Base-by-base conservation (phyloP, 2,888 invertebrate species). In the Meandrusa payeni region DNA sequence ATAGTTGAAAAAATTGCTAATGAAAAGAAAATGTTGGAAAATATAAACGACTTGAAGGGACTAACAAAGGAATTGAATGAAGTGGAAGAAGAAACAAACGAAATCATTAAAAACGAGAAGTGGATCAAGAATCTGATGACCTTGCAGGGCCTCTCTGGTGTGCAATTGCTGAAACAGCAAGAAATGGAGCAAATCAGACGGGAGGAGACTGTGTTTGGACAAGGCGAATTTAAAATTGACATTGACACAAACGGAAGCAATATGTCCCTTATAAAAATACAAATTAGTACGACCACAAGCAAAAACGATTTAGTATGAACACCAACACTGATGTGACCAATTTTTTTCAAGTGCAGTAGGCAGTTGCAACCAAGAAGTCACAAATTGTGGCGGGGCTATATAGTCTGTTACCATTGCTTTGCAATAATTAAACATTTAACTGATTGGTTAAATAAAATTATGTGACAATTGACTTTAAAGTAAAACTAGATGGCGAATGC, bases 61-160 rank as follows among this genome's bases (percentile, higher is more conserved):
- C 46, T 76, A 3, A 69, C 62, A 3, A 47, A 41, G 3, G 55
- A 63, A 39, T 47, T 77, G 6, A 47, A 37, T 29, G 47, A 51
- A 4, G 47, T 51, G 0, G 46, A 50, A 0, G 51, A 57, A 24
- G 22, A 27, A 5, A 41, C 1, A 2, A 45, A 29, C 2, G 39
- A 51, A 3, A 50, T 54, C 4, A 71, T 80, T 2, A 65, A 54
- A 3, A 78, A 79, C 48, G 54, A 69, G 27, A 74, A 68, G 34
- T 76, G 74, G 69, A 64, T 81, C 3, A 62, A 64, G 10, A 73
- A 71, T 7, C 54, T 81, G 1, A 61, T 68, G 33, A 42, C 48
- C 0, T 51, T 74, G 41, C 72, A 80, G 46, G 55, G 52, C 1
- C 38, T 54, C 1, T 67, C 75, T 0, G 71, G 76, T 0, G 29